Evolutionary conservation across 2,113 vertebrate genomes (phyloP).

Genomic region (Proterorhinus semilunaris): DNA sequence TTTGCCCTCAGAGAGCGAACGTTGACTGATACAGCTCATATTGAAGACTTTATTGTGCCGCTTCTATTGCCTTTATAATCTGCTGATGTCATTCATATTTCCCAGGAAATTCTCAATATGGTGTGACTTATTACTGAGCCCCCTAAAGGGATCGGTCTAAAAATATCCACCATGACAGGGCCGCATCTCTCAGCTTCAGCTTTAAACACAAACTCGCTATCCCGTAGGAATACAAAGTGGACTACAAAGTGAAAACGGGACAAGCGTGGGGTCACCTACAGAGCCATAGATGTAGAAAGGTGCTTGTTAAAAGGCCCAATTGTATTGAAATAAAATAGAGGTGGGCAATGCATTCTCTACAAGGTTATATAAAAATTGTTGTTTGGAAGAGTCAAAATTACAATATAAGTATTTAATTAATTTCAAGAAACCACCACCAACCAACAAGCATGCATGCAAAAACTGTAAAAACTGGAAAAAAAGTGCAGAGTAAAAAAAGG

Average conservation of each 20-base stretch:
- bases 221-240: constrained; percentile 10
- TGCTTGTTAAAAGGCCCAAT: background rate
- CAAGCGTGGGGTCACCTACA: background rate
- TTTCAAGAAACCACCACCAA: no score
- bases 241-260: constrained; percentile 1
- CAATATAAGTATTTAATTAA: no score
- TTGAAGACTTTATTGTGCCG: background rate
- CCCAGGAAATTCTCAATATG: constrained; percentile 35
- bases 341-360: no score
- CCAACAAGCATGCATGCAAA: no score
- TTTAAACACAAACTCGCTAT: constrained; percentile 19
- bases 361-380: no score
- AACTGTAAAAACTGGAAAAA: no score
- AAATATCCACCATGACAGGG: constrained; percentile 57
- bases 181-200: constrained; percentile 34
- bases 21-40: background rate
- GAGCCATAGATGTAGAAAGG: background rate
- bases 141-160: constrained; percentile 42
- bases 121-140: constrained; percentile 34
- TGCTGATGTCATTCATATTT: constrained; percentile 15
- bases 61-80: constrained; percentile 3
- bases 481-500: no score
- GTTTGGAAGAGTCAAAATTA: no score
- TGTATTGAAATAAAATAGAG: no score
- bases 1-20: background rate